phyloP scores from a whole-genome alignment of 2,888 invertebrate genomes.

The Clitarchus hookeri region DNA sequence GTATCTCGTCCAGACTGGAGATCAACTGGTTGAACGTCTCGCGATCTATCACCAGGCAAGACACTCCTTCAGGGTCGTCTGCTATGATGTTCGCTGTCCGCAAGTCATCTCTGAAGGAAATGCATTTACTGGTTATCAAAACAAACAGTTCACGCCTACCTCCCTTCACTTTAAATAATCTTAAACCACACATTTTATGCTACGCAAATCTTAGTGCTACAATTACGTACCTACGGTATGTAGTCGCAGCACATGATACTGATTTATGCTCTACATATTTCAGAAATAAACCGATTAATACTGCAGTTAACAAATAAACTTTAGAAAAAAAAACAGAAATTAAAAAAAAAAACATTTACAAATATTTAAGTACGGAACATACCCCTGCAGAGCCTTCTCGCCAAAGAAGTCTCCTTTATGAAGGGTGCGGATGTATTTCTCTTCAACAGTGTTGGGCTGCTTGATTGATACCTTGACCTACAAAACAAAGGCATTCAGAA shows the following conservation, averaged over 20 bases:
- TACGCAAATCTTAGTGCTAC: too few relatives aligned
- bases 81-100: slow-evolving; percentile 96
- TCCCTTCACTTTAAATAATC: too few relatives aligned
- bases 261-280: too few relatives aligned
- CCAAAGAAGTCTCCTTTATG: slow-evolving; percentile 97
- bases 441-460: slow-evolving; percentile 77
- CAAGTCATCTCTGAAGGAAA: slow-evolving; percentile 78
- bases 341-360: background rate
- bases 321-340: background rate
- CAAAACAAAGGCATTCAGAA: slow-evolving; percentile 49
- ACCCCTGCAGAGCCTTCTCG: slow-evolving; percentile 94
- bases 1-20: slow-evolving; percentile 89
- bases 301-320: background rate
- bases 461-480: slow-evolving; percentile 94
- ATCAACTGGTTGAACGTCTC: slow-evolving; percentile 96
- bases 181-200: too few relatives aligned
- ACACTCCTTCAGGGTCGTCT: slow-evolving; percentile 90
- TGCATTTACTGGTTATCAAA: background rate
- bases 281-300: too few relatives aligned
- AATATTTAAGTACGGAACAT: slow-evolving; percentile 51
- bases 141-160: background rate
- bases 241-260: too few relatives aligned
- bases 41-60: slow-evolving; percentile 93
- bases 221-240: too few relatives aligned
- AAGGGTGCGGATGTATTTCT: slow-evolving; percentile 87